Evolutionary conservation across 30 jellyfish, hydroid and myxozoan genomes (phyloP), one percentile per base, ranked within the genome.

Genomic region (Aurelia aurita): DNA sequence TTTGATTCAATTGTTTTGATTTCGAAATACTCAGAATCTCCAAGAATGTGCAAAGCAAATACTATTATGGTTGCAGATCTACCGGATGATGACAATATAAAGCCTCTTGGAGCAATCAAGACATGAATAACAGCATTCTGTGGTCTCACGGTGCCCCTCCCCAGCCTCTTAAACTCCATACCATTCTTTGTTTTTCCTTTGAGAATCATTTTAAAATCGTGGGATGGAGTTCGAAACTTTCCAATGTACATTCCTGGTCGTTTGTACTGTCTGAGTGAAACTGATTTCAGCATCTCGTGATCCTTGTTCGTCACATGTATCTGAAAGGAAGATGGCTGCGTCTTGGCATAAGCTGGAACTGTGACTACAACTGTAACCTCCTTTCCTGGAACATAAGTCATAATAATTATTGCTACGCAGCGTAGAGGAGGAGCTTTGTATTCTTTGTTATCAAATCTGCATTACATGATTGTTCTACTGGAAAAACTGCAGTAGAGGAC

Each of bases 281-380:
- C 71, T 18, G 80, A 44, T 29, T 51, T 34, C 18, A 51, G 34
- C 20, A 55, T 20, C 58, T 78, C 43, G 69, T 34, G 45, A 53
- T 3, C 80, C 62, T 2, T 69, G 74, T 78, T 69, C 15, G 63
- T 80, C 3, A 78, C 72, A 28, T 61, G 51, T 44, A 78, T 68
- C 23, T 62, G 61, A 45, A n/a, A 49, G 1, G 89, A 78, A 5
- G 89, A 78, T 1, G 89, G 67, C 16, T 12, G 13, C 1, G 80
- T 78, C 47, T 65, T 78, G 46, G 34, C 78, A 65, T 78, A 80
- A n/a, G 89, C 80, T 14, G 79, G 89, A 39, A 78, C 78, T 18
- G 89, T 78, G 5, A 78, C 63, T 20, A 78, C 63, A 9, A 78
- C 89, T 23, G 58, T 78, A 4, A 72, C 80, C 16, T 63, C 44